These are phyloP conservation scores for Dryas iulia DNA, from an alignment of 1,140 invertebrate genomes.

Conservation along the genomic window DNA sequence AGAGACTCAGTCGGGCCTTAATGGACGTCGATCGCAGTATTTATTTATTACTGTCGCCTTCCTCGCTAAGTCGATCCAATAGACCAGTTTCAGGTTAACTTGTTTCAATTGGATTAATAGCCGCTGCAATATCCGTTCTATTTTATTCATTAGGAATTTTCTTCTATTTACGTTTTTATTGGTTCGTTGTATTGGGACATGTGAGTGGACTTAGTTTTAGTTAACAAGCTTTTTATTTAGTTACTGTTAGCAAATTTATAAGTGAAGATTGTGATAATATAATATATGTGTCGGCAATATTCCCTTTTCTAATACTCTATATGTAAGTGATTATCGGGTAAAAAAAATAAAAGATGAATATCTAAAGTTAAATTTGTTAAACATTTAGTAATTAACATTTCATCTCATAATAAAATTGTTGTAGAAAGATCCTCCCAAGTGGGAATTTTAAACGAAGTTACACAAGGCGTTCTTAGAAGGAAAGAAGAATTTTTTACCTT, in stretches of 20 bases:
- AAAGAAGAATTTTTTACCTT: constrained; percentile 13
- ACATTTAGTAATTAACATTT: not conserved
- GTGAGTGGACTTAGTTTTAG: not conserved
- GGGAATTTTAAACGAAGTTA: constrained; percentile 12
- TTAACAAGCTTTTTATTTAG: no score
- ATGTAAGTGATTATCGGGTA: no score
- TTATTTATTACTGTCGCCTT: constrained; percentile 6
- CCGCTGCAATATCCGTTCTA: constrained; percentile 15
- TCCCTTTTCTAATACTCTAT: no score
- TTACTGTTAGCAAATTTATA: no score
- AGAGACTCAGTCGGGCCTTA: not conserved
- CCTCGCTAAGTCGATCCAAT: constrained; percentile 4
- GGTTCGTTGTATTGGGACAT: not conserved
- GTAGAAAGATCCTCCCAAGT: not conserved
- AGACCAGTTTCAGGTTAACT: constrained; percentile 21
- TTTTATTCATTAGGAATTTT: constrained; percentile 17
- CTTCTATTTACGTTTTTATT: not conserved
- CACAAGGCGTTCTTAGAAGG: not conserved
- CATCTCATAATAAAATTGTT: constrained; percentile 7
- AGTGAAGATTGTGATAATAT: no score
- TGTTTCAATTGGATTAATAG: constrained; percentile 26
- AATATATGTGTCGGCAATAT: no score
- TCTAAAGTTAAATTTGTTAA: no score
- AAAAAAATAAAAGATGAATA: no score
- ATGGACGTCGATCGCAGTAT: not conserved